These are phyloP conservation scores for Penaeus vannamei DNA, from an alignment of 1,140 invertebrate species.

Conservation along the genomic window DNA sequence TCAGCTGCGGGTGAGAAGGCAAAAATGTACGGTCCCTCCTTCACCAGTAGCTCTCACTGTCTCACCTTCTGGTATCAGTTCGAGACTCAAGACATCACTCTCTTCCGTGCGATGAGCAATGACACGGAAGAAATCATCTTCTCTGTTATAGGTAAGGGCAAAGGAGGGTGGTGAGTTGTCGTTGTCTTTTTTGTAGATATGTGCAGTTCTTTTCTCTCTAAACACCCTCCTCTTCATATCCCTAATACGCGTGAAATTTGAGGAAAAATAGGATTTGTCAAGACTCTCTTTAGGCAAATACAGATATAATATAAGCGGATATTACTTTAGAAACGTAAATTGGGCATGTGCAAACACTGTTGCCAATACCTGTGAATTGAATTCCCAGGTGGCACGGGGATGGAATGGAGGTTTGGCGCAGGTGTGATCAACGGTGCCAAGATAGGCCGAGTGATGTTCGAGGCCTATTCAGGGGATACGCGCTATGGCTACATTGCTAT, in stretches of 20 bases:
- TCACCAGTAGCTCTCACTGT: constrained; percentile 19
- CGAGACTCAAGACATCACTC: constrained; percentile 12
- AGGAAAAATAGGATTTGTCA: too few species aligned
- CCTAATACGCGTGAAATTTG: too few species aligned
- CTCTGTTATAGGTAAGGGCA: constrained; percentile 17
- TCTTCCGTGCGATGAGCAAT: constrained; percentile 28
- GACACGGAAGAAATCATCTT: constrained; percentile 35
- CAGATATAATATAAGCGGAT: too few species aligned
- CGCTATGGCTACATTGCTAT: constrained; percentile 43
- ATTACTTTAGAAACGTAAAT: too few species aligned
- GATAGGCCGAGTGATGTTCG: constrained; percentile 39
- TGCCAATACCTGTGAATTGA: not conserved
- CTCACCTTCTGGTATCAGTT: constrained; percentile 62
- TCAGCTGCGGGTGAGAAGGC: not conserved
- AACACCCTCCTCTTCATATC: too few species aligned
- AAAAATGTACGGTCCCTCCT: constrained; percentile 38
- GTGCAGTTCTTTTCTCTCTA: too few species aligned
- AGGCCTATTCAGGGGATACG: constrained; percentile 1
- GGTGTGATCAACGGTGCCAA: not conserved
- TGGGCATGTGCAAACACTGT: not conserved
- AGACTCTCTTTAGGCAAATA: too few species aligned
- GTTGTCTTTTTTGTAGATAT: not conserved
- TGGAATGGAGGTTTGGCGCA: constrained; percentile 53
- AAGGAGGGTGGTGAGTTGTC: not conserved
- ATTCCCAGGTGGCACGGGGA: constrained; percentile 46